Evolutionary conservation across 2,113 vertebrate species (phyloP), one percentile per base, ranked within the genome.

Genomic region (Paratilapia polleni): DNA sequence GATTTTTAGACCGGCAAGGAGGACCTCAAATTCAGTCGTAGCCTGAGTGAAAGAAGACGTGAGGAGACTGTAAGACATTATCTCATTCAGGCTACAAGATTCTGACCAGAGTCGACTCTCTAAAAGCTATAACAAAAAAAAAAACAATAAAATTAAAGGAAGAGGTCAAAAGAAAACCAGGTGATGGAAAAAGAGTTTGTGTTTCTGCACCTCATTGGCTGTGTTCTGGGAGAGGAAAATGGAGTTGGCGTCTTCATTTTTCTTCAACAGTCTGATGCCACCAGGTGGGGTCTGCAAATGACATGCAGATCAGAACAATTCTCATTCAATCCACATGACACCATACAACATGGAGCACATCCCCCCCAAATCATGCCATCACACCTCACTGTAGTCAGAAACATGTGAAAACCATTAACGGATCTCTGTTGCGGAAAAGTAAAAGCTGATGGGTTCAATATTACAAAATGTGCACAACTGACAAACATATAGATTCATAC

Each of bases 1-100:
- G 83, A 98, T 95, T 89, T 96, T 98, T 84, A 99, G 93, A 82
- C 96, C 97, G 78, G 97, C 96, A 64, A 99, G 92, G 34, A 98
- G 95, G 62, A 96, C 97, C 92, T 98, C 97, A 93, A 99, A 97
- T 84, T 98, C 97, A 81, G 93, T 88, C 8, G 93, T 88, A 66
- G 91, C 92, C 97, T 98, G 76, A 26, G 34, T 5, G 8, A 81
- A 34, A 81, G 14, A 73, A 24, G 12, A 28, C 2, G 13, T 43
- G 6, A 41, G 34, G 17, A 60, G 20, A 36, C 10, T 4, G 19
- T 19, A 41, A 3, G 43, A 2, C 4, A 20, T 8, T 1, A 8
- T 9, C 9, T 31, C 0, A 6, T 12, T 77, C 0, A 43, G 19
- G 56, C 13, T 22, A 0, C 9, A 31, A n/a, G 43, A 28, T 15